These are phyloP conservation scores for Rhea pennata DNA, from an alignment of 2,113 vertebrate genomes.

Conservation along the genomic window DNA sequence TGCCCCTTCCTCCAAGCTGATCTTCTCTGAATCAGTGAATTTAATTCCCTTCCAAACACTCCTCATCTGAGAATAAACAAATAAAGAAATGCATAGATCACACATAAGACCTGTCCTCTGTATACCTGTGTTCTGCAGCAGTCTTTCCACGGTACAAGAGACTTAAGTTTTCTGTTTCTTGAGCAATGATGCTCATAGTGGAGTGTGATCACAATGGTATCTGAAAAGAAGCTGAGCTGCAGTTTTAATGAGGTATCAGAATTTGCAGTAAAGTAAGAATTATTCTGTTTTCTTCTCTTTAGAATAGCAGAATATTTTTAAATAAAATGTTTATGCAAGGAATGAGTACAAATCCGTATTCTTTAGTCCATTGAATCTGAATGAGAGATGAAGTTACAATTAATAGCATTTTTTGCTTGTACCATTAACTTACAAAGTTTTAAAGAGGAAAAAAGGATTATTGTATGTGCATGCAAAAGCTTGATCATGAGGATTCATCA, in stretches of 20 bases:
- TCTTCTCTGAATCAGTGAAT: neutral
- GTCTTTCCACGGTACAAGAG: neutral
- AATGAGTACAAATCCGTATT: neutral
- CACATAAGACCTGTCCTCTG: neutral
- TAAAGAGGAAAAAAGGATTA: neutral
- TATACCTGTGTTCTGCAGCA: neutral
- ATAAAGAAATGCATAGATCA: neutral
- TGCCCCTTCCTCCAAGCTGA: neutral
- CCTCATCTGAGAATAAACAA: neutral
- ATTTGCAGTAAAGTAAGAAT: neutral
- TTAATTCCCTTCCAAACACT: neutral
- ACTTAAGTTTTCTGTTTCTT: neutral
- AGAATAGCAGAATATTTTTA: neutral
- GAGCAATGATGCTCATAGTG: neutral
- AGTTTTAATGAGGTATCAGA: neutral
- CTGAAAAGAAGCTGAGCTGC: neutral
- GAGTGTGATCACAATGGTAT: neutral
- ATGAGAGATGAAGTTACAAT: neutral
- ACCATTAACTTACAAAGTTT: neutral
- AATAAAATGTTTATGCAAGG: neutral
- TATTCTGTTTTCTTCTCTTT: neutral
- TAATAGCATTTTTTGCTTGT: neutral
- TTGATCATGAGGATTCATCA: neutral
- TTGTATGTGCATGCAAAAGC: neutral
- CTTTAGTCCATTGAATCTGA: neutral